A percentile compares a stretch with the other conserved stretches of the same genome.
These are phyloP conservation scores for Elymnias hypermnestra DNA, from an alignment of 1,140 invertebrate species.

Conservation along the genomic window DNA sequence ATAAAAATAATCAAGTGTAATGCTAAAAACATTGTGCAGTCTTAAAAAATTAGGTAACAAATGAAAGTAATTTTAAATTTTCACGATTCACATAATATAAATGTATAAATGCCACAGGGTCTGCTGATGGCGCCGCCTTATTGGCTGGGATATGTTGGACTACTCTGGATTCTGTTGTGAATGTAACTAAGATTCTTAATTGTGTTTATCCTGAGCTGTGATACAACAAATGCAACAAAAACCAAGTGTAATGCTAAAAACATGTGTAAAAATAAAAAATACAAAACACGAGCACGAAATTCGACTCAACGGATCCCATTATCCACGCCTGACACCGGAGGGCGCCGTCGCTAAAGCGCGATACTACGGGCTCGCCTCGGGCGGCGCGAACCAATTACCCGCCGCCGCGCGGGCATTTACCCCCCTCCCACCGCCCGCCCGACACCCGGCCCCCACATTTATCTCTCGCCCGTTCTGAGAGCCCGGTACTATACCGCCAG, in stretches of 20 bases:
- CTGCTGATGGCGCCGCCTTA: too few relatives aligned
- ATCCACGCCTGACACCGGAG: constrained; percentile 58
- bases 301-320: constrained; percentile 32
- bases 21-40: too few relatives aligned
- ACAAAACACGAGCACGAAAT: constrained; percentile 2
- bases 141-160: too few relatives aligned
- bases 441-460: constrained; percentile 26
- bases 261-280: background rate
- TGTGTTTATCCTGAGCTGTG: too few relatives aligned
- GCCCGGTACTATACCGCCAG: constrained; percentile 53
- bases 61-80: too few relatives aligned
- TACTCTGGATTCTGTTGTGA: too few relatives aligned
- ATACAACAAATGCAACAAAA: too few relatives aligned
- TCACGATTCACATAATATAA: too few relatives aligned
- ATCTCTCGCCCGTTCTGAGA: constrained; percentile 50
- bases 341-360: constrained; percentile 78
- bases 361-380: constrained; percentile 75
- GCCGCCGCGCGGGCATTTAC: constrained; percentile 64
- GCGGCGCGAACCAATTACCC: constrained; percentile 74
- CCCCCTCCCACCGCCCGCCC: constrained; percentile 30
- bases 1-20: too few relatives aligned
- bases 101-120: too few relatives aligned
- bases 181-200: too few relatives aligned
- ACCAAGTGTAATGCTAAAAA: background rate
- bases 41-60: too few relatives aligned